A percentile compares a stretch with the other conserved stretches of the same genome.
Conservation (phyloP, 2,888 invertebrate genomes). For the Heliconius ismenius region DNA sequence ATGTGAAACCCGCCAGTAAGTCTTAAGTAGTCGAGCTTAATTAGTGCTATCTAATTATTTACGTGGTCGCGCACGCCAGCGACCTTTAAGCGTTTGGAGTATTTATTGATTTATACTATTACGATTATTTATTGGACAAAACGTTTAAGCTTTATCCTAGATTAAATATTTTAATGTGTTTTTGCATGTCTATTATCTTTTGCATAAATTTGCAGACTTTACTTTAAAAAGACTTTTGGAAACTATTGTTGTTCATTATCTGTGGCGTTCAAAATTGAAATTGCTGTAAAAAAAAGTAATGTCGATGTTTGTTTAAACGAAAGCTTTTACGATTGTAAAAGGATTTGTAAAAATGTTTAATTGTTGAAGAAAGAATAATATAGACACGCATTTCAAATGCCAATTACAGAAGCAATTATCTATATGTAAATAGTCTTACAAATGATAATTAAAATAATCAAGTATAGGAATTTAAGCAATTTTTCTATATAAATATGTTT, state of each 20-base stretch:
- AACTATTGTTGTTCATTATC: too few relatives aligned
- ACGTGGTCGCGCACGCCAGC: constrained; percentile 66
- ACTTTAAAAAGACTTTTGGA: not conserved
- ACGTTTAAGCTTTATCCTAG: not conserved
- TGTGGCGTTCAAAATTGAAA: too few relatives aligned
- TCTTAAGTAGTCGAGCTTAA: constrained; percentile 60
- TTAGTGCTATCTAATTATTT: constrained; percentile 77
- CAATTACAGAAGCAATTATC: not conserved
- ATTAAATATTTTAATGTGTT: not conserved
- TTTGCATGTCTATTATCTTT: not conserved
- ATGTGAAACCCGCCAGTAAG: constrained; percentile 46
- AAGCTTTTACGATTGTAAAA: constrained; percentile 60
- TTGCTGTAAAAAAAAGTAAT: too few relatives aligned
- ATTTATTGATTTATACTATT: constrained; percentile 57
- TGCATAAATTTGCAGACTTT: too few relatives aligned
- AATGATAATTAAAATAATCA: too few relatives aligned
- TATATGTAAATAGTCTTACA: too few relatives aligned
- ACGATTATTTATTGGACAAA: constrained; percentile 19
- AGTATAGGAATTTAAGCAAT: too few relatives aligned
- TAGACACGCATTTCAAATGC: constrained; percentile 46
- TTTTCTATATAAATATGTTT: too few relatives aligned
- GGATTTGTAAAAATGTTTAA: constrained; percentile 63
- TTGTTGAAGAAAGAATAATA: constrained; percentile 49
- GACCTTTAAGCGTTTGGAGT: constrained; percentile 52
- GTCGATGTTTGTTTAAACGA: constrained; percentile 47